Evolutionary conservation across 2,888 invertebrate species (phyloP).

Genomic region (Drosophila neotestacea): DNA sequence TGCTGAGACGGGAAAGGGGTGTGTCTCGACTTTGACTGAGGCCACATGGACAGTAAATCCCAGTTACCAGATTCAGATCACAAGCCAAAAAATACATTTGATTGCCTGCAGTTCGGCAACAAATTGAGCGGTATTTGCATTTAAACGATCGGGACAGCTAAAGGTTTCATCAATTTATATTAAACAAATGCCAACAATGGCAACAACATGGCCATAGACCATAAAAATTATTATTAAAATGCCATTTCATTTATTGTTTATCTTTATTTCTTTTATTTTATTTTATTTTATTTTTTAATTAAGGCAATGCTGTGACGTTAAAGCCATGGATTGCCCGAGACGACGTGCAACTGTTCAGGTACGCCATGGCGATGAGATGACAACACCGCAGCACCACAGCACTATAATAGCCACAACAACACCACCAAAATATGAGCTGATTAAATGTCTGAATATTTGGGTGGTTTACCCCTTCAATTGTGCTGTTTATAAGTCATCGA

Average conservation of each 20-base stretch:
- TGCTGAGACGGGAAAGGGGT: slow-evolving; percentile 28
- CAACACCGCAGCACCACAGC: background rate
- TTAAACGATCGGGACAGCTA: slow-evolving; percentile 56
- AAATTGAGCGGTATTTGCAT: slow-evolving; percentile 59
- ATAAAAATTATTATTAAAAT: slow-evolving; percentile 56
- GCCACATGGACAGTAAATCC: slow-evolving; percentile 31
- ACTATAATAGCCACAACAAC: background rate
- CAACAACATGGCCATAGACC: slow-evolving; percentile 25
- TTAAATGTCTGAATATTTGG: background rate
- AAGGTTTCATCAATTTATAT: slow-evolving; percentile 26
- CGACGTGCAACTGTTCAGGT: slow-evolving; percentile 74
- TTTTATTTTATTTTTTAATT: slow-evolving; percentile 5
- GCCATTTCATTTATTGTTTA: slow-evolving; percentile 38
- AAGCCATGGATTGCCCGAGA: slow-evolving; percentile 51
- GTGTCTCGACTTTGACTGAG: background rate
- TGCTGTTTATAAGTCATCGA: slow-evolving; percentile 51
- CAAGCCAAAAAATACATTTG: slow-evolving; percentile 65
- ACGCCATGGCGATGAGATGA: slow-evolving; percentile 43
- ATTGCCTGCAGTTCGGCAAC: slow-evolving; percentile 37
- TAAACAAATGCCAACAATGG: slow-evolving; percentile 33
- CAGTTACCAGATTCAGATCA: background rate
- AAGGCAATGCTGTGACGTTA: slow-evolving; percentile 43
- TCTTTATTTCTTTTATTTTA: background rate
- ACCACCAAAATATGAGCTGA: background rate
- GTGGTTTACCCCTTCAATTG: background rate